A percentile compares a stretch with the other conserved stretches of the same genome.
These are phyloP conservation scores for Bufotes viridis DNA, from an alignment of 2,797 vertebrate species.

Conservation along the genomic window DNA sequence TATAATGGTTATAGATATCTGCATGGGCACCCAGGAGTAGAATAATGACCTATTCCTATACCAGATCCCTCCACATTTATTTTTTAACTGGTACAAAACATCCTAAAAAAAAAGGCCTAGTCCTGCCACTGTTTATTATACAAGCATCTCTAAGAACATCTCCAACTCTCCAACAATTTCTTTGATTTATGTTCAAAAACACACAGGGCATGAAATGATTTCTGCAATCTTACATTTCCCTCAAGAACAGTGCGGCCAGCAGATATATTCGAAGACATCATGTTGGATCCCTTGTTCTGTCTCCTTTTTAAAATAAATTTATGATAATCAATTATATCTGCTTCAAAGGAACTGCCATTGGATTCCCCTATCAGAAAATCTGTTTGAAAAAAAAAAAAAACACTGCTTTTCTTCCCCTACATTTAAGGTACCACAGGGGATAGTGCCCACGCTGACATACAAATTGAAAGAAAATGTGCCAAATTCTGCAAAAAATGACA, in stretches of 20 bases:
- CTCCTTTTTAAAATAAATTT: slow-evolving; percentile 75
- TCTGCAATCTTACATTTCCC: slow-evolving; percentile 79
- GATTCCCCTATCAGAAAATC: slow-evolving; percentile 69
- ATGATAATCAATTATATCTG: slow-evolving; percentile 74
- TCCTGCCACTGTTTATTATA: slow-evolving; percentile 77
- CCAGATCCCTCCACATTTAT: slow-evolving; percentile 69
- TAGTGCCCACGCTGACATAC: slow-evolving; percentile 53
- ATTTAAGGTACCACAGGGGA: slow-evolving; percentile 64
- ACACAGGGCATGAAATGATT: slow-evolving; percentile 83
- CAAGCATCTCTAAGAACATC: slow-evolving; percentile 78
- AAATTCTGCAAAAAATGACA: slow-evolving; percentile 61
- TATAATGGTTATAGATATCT: neutral
- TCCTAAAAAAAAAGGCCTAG: slow-evolving; percentile 70
- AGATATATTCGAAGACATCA: slow-evolving; percentile 76
- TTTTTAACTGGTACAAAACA: slow-evolving; percentile 74
- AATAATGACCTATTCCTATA: neutral
- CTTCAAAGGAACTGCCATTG: slow-evolving; percentile 71
- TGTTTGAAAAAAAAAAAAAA: slow-evolving; percentile 64
- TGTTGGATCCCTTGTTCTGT: slow-evolving; percentile 73
- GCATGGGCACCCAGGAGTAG: neutral
- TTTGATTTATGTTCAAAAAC: slow-evolving; percentile 83
- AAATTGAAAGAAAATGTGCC: slow-evolving; percentile 64
- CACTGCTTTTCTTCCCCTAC: slow-evolving; percentile 67
- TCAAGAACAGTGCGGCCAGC: slow-evolving; percentile 75
- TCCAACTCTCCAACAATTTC: slow-evolving; percentile 80